Conservation (phyloP, 1,140 invertebrate species). For the Heliconius congener region DNA sequence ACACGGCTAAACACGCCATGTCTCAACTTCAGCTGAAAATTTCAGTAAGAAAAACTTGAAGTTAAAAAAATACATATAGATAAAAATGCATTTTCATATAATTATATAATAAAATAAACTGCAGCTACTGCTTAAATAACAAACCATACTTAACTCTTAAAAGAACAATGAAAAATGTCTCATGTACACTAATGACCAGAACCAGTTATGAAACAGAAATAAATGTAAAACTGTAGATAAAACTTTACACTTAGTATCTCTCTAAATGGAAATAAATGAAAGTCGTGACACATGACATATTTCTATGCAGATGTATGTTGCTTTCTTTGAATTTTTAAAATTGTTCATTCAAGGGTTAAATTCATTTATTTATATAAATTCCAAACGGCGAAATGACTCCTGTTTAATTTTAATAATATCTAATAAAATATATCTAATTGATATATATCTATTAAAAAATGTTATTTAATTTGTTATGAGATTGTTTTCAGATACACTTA, state of each 20-base stretch:
- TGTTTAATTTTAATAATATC: background rate
- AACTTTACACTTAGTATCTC: no score
- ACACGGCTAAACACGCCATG: no score
- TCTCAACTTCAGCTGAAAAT: no score
- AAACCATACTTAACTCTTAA: background rate
- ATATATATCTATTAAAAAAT: background rate
- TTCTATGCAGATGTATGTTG: no score
- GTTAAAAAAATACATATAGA: no score
- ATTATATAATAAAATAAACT: background rate
- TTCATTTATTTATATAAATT: background rate
- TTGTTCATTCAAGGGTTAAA: background rate
- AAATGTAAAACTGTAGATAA: no score
- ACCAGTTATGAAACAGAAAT: no score
- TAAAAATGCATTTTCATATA: background rate
- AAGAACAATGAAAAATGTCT: background rate
- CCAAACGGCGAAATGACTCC: background rate
- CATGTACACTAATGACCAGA: no score
- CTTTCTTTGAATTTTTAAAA: no score
- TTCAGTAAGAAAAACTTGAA: no score
- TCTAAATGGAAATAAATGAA: no score
- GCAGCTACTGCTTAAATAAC: background rate
- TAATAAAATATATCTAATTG: background rate
- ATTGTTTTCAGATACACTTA: background rate
- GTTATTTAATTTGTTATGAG: background rate
- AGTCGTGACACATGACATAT: no score